These are phyloP conservation scores for Leptosomus discolor DNA, from an alignment of 2,113 vertebrate species.

Conservation along the genomic window DNA sequence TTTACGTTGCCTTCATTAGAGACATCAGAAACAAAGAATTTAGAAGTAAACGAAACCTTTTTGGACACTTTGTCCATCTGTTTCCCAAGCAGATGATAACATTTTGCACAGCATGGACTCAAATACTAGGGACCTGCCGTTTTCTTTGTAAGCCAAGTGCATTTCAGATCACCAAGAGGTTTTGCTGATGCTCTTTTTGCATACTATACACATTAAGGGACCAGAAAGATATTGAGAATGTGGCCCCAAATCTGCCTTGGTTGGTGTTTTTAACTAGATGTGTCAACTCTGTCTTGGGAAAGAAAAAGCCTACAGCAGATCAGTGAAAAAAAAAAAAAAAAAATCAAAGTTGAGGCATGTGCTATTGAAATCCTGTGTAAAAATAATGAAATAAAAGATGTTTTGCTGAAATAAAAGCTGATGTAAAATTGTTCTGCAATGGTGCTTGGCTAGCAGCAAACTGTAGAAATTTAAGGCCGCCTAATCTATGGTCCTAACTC, in stretches of 20 bases:
- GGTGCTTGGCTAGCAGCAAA: background rate
- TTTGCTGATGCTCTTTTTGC: background rate
- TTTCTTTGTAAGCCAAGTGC: background rate
- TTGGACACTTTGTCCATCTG: background rate
- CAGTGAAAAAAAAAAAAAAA: background rate
- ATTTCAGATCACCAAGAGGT: background rate
- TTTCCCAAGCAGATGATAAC: background rate
- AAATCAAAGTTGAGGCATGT: fast-evolving
- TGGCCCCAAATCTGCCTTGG: background rate
- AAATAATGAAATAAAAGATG: background rate
- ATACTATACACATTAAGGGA: background rate
- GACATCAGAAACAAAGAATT: background rate
- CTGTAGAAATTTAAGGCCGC: background rate
- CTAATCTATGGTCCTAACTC: background rate
- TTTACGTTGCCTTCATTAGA: background rate
- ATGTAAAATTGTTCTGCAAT: background rate
- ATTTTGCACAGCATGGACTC: background rate
- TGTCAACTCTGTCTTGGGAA: background rate
- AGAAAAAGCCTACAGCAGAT: background rate
- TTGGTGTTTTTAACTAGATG: background rate
- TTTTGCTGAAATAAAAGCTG: background rate
- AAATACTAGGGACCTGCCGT: background rate
- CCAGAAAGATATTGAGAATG: background rate
- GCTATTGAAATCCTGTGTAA: background rate
- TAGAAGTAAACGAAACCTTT: background rate